Evolutionary conservation across 2,888 invertebrate species (phyloP).

Genomic region (Chalcosyrphus nemorum): DNA sequence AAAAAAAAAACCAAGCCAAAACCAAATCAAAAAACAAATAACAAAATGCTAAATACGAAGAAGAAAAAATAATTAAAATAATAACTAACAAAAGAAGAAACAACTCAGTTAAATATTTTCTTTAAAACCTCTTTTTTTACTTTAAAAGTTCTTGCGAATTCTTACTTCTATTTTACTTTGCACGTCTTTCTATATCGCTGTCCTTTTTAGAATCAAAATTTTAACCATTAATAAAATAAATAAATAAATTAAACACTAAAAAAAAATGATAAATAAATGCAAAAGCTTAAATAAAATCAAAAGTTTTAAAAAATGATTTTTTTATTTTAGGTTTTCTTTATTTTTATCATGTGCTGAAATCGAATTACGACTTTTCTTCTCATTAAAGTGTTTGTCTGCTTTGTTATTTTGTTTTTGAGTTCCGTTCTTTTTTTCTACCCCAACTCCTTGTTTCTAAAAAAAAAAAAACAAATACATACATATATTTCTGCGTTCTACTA

Average conservation of each 20-base stretch:
- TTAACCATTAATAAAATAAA: neutral
- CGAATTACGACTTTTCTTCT: neutral
- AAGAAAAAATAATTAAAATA: conserved; percentile 55
- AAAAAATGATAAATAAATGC: conserved; percentile 23
- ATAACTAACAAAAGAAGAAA: conserved; percentile 1
- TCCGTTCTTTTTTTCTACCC: neutral
- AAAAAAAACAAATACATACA: too few species aligned
- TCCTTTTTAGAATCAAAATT: neutral
- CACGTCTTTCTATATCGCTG: conserved; percentile 7
- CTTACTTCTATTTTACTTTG: neutral
- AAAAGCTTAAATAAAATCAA: conserved; percentile 6
- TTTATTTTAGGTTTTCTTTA: neutral
- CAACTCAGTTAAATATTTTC: conserved; percentile 26
- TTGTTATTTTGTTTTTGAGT: conserved; percentile 13
- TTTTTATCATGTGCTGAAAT: neutral
- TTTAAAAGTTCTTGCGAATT: neutral
- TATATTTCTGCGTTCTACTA: conserved; percentile 19
- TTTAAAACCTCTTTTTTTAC: neutral
- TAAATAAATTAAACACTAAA: neutral
- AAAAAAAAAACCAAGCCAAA: neutral
- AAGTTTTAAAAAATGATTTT: neutral
- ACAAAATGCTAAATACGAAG: conserved; percentile 68
- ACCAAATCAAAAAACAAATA: neutral
- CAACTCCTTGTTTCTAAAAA: neutral
- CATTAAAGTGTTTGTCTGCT: neutral